phyloP scores from a whole-genome alignment of 2,113 vertebrate species.

The Sitta europaea region DNA sequence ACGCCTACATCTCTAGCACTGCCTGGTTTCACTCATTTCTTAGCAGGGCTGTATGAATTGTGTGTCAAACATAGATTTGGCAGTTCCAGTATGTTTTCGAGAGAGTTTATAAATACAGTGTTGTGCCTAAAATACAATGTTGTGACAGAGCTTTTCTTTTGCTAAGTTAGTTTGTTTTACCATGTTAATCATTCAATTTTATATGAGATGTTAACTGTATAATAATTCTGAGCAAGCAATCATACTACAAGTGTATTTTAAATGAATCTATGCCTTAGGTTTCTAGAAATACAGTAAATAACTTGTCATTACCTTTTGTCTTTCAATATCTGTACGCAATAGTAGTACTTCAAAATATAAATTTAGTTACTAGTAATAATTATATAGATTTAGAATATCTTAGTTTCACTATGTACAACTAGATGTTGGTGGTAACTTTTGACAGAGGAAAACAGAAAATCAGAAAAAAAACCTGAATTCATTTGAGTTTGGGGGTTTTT shows the following conservation, averaged over 20 bases:
- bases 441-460: neutral
- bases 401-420: neutral
- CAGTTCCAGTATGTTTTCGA: conserved; percentile 3
- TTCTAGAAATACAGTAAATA: neutral
- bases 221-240: neutral
- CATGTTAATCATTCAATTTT: neutral
- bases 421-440: neutral
- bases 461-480: neutral
- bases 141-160: conserved; percentile 36
- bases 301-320: neutral
- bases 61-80: conserved; percentile 10
- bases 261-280: neutral
- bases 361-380: neutral
- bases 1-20: neutral
- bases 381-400: neutral
- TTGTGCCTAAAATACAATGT: conserved; percentile 23
- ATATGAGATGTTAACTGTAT: neutral
- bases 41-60: neutral
- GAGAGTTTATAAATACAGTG: conserved; percentile 11
- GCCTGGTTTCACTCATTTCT: neutral
- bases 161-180: conserved; percentile 20
- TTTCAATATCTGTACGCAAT: neutral
- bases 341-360: neutral
- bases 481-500: neutral
- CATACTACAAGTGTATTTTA: neutral